Evolutionary conservation across 1,140 invertebrate genomes (phyloP).

Genomic region (Drosophila hydei): DNA sequence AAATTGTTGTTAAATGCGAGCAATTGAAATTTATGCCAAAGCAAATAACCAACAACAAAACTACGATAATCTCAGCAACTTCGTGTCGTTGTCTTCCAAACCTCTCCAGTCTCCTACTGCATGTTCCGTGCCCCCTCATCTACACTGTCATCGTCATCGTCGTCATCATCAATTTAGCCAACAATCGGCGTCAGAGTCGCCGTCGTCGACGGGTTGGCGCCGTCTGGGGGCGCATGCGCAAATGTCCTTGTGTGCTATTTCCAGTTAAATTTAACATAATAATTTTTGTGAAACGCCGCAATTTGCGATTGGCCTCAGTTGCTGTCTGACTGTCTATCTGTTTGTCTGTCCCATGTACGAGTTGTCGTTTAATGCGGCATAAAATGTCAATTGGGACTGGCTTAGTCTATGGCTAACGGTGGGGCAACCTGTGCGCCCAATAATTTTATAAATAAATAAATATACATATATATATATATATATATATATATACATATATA

Average conservation of each 20-base stretch:
- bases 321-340: constrained; percentile 19
- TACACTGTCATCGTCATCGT: constrained; percentile 18
- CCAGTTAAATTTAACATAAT: constrained; percentile 74
- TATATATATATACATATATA: no score
- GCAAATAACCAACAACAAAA: constrained; percentile 58
- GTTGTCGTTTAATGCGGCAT: constrained; percentile 70
- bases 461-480: no score
- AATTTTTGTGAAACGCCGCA: constrained; percentile 73
- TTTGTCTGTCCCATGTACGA: constrained; percentile 32
- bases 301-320: constrained; percentile 58
- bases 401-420: constrained; percentile 10
- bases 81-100: constrained; percentile 7
- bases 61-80: constrained; percentile 65
- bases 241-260: constrained; percentile 81
- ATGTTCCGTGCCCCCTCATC: background rate
- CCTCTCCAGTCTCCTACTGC: no score
- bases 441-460: no score
- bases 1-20: constrained; percentile 81
- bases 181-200: constrained; percentile 62
- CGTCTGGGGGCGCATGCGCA: constrained; percentile 77
- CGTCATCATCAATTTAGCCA: constrained; percentile 78
- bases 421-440: constrained; percentile 60
- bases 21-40: constrained; percentile 80
- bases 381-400: constrained; percentile 76
- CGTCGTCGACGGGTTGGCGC: constrained; percentile 63